phyloP scores from a whole-genome alignment of 1,140 invertebrate genomes.

The Rhysida immarginata region DNA sequence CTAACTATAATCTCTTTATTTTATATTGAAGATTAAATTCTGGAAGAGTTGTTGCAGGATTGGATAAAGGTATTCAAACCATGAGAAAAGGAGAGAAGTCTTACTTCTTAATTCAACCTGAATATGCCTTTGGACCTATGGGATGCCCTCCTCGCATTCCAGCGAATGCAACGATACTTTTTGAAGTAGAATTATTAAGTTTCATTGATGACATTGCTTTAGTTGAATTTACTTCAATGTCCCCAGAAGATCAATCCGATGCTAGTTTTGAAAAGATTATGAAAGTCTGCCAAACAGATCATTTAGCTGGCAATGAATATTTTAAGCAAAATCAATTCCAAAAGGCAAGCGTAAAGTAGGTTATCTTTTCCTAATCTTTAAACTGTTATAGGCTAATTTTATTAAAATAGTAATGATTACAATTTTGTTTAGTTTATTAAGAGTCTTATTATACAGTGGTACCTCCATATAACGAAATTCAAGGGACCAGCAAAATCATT shows the following conservation, averaged over 20 bases:
- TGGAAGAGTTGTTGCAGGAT: slow-evolving; percentile 40
- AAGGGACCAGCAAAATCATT: too few relatives aligned
- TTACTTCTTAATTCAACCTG: slow-evolving; percentile 45
- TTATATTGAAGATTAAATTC: slow-evolving; percentile 26
- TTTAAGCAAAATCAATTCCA: neutral
- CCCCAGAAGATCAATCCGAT: slow-evolving; percentile 32
- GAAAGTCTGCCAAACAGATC: slow-evolving; percentile 33
- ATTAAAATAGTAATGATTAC: too few relatives aligned
- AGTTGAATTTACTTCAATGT: slow-evolving; percentile 33
- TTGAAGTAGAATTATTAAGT: slow-evolving; percentile 33
- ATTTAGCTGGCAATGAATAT: slow-evolving; percentile 5
- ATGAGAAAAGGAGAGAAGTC: slow-evolving; percentile 50
- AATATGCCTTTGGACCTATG: slow-evolving; percentile 44
- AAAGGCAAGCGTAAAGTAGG: neutral
- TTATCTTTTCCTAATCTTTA: too few relatives aligned
- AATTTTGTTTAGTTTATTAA: too few relatives aligned
- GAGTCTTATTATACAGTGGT: too few relatives aligned
- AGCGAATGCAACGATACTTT: slow-evolving; percentile 15
- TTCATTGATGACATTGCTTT: slow-evolving; percentile 32
- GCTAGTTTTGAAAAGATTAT: slow-evolving; percentile 32
- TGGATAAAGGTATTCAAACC: slow-evolving; percentile 44
- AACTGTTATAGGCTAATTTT: too few relatives aligned
- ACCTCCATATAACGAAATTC: too few relatives aligned
- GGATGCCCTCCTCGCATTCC: slow-evolving; percentile 46
- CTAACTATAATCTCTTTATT: neutral